Percentiles rank a stretch among this genome's conserved stretches.
Evolutionary conservation across 2,888 invertebrate species (phyloP).

Genomic region (Tiliacea aurago): DNA sequence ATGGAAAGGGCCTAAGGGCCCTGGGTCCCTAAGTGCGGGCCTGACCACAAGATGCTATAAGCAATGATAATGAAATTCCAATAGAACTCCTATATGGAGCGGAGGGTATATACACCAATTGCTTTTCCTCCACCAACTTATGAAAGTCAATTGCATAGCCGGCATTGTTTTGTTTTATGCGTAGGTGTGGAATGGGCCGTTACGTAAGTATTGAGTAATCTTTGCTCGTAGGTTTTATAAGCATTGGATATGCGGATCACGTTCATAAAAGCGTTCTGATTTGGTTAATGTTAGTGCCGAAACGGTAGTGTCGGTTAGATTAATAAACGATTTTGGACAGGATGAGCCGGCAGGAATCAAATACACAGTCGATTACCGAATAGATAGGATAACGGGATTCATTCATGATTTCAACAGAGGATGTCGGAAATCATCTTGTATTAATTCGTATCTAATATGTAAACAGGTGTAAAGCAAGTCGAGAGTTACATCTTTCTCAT

Average conservation of each 20-base stretch:
- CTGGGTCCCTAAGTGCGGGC: no score
- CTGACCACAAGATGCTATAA: slow-evolving; percentile 4
- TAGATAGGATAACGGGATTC: background rate
- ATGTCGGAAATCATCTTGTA: background rate
- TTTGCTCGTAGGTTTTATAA: slow-evolving; percentile 20
- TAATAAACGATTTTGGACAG: slow-evolving; percentile 7
- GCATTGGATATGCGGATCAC: slow-evolving; percentile 25
- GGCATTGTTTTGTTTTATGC: slow-evolving; percentile 33
- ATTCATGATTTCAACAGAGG: background rate
- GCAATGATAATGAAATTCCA: slow-evolving; percentile 38
- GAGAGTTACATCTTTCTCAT: background rate
- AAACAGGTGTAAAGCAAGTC: background rate
- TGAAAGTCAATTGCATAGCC: slow-evolving; percentile 49
- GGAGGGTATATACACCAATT: slow-evolving; percentile 8
- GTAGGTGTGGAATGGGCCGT: slow-evolving; percentile 32
- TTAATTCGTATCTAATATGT: no score
- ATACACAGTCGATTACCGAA: background rate
- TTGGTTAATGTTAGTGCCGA: slow-evolving; percentile 15
- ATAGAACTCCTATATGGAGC: slow-evolving; percentile 6
- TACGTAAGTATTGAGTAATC: slow-evolving; percentile 33
- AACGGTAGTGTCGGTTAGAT: slow-evolving; percentile 3
- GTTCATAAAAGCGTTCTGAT: slow-evolving; percentile 9
- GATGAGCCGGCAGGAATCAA: background rate
- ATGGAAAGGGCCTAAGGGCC: no score
- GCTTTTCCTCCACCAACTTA: slow-evolving; percentile 23